Conservation (phyloP, 64 coral and sea anemone genomes). For the Hydrozoanthus tunicans region DNA sequence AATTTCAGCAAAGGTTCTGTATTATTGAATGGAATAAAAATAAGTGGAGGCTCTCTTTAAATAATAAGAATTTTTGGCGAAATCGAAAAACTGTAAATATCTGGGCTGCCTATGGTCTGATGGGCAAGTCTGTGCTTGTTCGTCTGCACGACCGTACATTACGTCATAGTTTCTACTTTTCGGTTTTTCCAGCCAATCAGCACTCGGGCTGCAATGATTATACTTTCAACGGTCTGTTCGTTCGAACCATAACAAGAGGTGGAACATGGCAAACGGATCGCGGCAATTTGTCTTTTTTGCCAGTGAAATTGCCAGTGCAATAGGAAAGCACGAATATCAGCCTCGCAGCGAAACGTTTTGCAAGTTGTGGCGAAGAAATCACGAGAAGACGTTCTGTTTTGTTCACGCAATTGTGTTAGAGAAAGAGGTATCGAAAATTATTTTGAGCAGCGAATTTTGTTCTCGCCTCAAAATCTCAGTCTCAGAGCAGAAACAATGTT, state of each 20-base stretch:
- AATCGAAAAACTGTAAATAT: no score
- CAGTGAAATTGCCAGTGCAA: conserved; percentile 90
- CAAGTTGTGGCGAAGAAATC: conserved; percentile 81
- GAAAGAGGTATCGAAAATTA: conserved; percentile 55
- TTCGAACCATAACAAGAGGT: background rate
- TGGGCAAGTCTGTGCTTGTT: conserved; percentile 14
- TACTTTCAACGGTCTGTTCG: background rate
- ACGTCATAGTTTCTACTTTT: background rate
- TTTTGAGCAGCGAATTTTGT: conserved; percentile 34
- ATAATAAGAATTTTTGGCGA: background rate
- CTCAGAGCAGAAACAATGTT: background rate
- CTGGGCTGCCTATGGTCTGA: background rate
- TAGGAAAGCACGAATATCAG: conserved; percentile 78
- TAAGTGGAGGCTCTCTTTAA: background rate
- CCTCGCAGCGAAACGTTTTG: conserved; percentile 70
- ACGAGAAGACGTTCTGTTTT: conserved; percentile 82
- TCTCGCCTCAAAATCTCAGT: background rate
- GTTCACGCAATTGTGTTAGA: conserved; percentile 53
- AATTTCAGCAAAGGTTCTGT: no score
- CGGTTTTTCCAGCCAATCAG: conserved; percentile 5
- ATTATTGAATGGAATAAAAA: no score
- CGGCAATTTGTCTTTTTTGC: conserved; percentile 75
- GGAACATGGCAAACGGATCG: background rate
- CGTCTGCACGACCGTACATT: background rate
- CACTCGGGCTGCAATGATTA: background rate